Percentiles rank a stretch among this genome's conserved stretches.
Conservation (phyloP, 2,888 invertebrate species). For the Microplitis manilae region DNA sequence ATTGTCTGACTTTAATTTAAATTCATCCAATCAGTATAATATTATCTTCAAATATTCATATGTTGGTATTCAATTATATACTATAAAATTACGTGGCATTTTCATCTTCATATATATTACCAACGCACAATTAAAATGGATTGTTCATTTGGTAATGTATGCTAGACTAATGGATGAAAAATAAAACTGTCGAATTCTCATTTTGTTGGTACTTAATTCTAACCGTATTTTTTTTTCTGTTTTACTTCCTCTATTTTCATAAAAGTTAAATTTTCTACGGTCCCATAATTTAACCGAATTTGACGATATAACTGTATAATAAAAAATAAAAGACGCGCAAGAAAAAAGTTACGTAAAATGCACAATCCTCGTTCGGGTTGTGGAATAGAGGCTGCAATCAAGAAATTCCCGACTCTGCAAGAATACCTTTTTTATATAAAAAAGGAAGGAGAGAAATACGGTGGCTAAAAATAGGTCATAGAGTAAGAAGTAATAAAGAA, state of each 20-base stretch:
- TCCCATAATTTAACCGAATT: slow-evolving; percentile 19
- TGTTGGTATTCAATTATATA: not conserved
- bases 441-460: not conserved
- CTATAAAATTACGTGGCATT: not conserved
- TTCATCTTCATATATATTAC: not conserved
- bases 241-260: not conserved
- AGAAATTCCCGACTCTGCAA: slow-evolving; percentile 29
- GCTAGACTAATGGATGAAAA: not conserved
- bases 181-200: not conserved
- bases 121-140: too few species aligned
- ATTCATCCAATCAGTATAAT: slow-evolving; percentile 3
- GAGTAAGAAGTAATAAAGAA: slow-evolving; percentile 4
- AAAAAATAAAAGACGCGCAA: not conserved
- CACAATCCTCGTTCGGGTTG: slow-evolving; percentile 23
- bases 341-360: slow-evolving; percentile 8
- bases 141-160: not conserved
- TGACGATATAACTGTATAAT: not conserved
- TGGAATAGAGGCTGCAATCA: slow-evolving; percentile 28
- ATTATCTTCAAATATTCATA: not conserved
- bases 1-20: slow-evolving; percentile 6
- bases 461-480: not conserved
- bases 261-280: slow-evolving; percentile 3
- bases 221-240: not conserved
- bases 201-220: not conserved
- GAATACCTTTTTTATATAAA: slow-evolving; percentile 28